These are phyloP conservation scores for Passer montanus DNA, from an alignment of 2,113 vertebrate genomes.

Conservation along the genomic window DNA sequence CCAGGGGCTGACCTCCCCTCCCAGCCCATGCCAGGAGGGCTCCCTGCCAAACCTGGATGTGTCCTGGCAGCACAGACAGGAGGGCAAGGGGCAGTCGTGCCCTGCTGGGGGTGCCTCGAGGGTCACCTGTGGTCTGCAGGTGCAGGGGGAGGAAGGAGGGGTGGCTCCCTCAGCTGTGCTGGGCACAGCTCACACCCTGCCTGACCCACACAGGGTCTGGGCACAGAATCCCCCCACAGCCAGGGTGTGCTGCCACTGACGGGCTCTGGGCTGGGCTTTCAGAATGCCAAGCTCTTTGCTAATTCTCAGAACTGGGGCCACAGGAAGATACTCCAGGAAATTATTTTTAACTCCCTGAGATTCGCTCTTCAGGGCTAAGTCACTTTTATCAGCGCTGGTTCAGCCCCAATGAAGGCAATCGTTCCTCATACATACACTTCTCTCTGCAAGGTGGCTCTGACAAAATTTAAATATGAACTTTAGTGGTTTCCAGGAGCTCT, in stretches of 20 bases:
- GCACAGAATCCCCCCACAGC: neutral
- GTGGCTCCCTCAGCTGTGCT: neutral
- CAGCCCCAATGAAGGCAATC: neutral
- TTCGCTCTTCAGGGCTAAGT: neutral
- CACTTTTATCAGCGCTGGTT: neutral
- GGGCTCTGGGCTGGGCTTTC: neutral
- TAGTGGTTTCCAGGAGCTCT: slow-evolving; percentile 31
- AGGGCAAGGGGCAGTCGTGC: neutral
- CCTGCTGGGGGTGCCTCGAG: neutral
- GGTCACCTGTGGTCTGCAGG: neutral
- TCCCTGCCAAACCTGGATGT: neutral
- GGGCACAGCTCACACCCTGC: neutral
- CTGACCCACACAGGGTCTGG: neutral
- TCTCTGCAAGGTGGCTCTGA: slow-evolving; percentile 5
- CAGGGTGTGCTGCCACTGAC: neutral
- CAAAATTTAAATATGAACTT: slow-evolving; percentile 15
- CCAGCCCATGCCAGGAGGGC: neutral
- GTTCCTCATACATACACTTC: neutral
- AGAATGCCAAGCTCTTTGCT: neutral
- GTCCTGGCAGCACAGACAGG: neutral
- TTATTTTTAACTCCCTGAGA: neutral
- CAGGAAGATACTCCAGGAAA: neutral
- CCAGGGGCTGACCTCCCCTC: neutral
- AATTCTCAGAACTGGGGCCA: neutral
- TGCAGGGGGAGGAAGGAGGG: neutral